Percentiles rank a stretch among this genome's conserved stretches.
phyloP scores from a whole-genome alignment of 2,888 invertebrate genomes.

The Quadriops clusia region DNA sequence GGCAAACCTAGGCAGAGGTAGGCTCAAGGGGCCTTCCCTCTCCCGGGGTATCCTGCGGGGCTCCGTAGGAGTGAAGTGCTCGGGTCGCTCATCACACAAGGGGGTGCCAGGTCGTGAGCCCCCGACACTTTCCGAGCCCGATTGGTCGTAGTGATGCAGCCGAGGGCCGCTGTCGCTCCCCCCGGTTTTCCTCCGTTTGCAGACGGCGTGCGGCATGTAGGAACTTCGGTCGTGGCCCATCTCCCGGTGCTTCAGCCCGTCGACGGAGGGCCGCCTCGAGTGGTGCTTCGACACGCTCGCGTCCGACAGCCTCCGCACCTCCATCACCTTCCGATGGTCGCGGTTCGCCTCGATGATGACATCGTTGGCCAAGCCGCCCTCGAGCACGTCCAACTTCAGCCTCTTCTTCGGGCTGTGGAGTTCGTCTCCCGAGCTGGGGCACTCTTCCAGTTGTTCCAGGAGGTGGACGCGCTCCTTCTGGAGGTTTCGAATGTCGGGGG shows the following conservation, averaged over 20 bases:
- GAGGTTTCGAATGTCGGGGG: conserved; percentile 52
- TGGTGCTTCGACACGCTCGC: conserved; percentile 29
- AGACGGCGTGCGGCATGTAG: conserved; percentile 37
- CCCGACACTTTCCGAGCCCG: conserved; percentile 49
- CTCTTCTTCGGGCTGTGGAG: conserved; percentile 54
- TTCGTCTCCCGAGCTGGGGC: conserved; percentile 59
- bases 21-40: conserved; percentile 59
- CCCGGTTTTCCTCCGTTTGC: conserved; percentile 43
- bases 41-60: conserved; percentile 50
- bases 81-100: conserved; percentile 69
- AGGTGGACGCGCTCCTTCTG: conserved; percentile 60
- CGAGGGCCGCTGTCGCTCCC: conserved; percentile 28
- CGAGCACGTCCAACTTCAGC: conserved; percentile 45
- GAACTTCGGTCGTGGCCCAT: conserved; percentile 20
- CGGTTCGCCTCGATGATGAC: conserved; percentile 35
- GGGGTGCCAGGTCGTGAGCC: conserved; percentile 80
- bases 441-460: conserved; percentile 58
- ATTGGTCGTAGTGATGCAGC: conserved; percentile 42
- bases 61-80: conserved; percentile 59
- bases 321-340: conserved; percentile 37
- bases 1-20: conserved; percentile 84
- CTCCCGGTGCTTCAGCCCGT: conserved; percentile 32
- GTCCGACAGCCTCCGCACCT: conserved; percentile 43
- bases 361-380: conserved; percentile 26
- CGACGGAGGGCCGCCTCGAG: conserved; percentile 42